Conservation (phyloP, 2,888 invertebrate species). For the Leptogaster cylindrica region DNA sequence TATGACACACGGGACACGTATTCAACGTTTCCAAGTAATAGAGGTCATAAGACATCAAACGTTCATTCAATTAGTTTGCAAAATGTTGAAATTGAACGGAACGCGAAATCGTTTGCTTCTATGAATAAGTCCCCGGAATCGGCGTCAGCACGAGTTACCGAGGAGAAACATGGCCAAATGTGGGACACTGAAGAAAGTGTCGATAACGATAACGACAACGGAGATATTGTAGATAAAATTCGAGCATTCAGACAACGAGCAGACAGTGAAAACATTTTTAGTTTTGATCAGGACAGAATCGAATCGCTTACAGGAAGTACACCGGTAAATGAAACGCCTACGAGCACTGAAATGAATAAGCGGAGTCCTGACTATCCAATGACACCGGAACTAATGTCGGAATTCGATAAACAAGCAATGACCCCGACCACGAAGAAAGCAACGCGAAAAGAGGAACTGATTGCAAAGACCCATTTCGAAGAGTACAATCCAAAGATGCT, state of each 20-base stretch:
- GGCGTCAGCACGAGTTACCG: constrained; percentile 52
- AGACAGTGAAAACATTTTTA: constrained; percentile 74
- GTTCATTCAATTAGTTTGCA: constrained; percentile 74
- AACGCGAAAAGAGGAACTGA: constrained; percentile 69
- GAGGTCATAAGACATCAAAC: constrained; percentile 66
- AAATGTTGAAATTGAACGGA: constrained; percentile 73
- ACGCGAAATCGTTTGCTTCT: constrained; percentile 59
- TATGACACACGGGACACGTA: constrained; percentile 69
- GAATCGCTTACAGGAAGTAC: constrained; percentile 70
- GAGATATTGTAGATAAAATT: constrained; percentile 54
- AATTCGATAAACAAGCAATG: constrained; percentile 66
- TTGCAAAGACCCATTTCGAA: constrained; percentile 72
- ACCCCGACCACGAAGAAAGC: constrained; percentile 62
- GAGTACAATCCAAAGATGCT: constrained; percentile 75
- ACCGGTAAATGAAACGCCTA: constrained; percentile 56
- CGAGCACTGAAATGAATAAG: constrained; percentile 65
- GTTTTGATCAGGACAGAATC: constrained; percentile 78
- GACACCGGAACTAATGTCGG: constrained; percentile 67
- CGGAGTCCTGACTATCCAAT: constrained; percentile 65
- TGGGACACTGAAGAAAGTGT: constrained; percentile 44
- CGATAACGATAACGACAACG: constrained; percentile 54
- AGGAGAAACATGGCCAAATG: constrained; percentile 58
- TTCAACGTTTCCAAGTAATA: constrained; percentile 69
- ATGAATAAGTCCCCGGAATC: constrained; percentile 56
- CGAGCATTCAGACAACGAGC: constrained; percentile 69